Percentiles rank a stretch among this genome's conserved stretches.
These are phyloP conservation scores for Barnardius zonarius DNA, from an alignment of 2,113 vertebrate genomes.

Conservation along the genomic window DNA sequence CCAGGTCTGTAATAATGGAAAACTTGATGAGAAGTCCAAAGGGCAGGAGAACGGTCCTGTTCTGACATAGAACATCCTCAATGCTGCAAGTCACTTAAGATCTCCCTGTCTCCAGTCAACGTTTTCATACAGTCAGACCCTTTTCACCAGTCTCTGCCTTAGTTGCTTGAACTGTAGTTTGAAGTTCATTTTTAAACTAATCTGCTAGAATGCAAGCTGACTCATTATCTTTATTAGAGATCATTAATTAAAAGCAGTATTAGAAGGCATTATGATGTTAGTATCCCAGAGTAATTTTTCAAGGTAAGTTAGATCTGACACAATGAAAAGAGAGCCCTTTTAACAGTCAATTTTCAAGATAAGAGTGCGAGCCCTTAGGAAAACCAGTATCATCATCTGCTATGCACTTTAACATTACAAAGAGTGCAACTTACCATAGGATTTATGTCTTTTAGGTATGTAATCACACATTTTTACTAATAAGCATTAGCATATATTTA, in stretches of 20 bases:
- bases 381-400: background rate
- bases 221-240: background rate
- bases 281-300: background rate
- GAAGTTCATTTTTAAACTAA: background rate
- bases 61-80: background rate
- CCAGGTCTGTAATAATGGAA: background rate
- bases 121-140: background rate
- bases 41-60: background rate
- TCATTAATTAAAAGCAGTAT: conserved; percentile 9
- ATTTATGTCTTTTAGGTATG: background rate
- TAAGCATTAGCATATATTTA: background rate
- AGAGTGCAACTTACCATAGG: background rate
- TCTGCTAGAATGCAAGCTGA: background rate
- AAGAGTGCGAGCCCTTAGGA: background rate
- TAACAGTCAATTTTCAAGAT: background rate
- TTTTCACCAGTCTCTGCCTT: background rate
- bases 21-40: background rate
- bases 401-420: background rate
- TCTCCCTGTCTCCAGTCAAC: no score
- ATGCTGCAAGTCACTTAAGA: background rate
- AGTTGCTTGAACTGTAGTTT: background rate
- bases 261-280: fast-evolving
- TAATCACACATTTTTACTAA: background rate
- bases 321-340: background rate
- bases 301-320: background rate